Evolutionary conservation across 1,140 invertebrate species (phyloP), one percentile per base, ranked within the genome.

Genomic region (Aphelenchoides fujianensis): DNA sequence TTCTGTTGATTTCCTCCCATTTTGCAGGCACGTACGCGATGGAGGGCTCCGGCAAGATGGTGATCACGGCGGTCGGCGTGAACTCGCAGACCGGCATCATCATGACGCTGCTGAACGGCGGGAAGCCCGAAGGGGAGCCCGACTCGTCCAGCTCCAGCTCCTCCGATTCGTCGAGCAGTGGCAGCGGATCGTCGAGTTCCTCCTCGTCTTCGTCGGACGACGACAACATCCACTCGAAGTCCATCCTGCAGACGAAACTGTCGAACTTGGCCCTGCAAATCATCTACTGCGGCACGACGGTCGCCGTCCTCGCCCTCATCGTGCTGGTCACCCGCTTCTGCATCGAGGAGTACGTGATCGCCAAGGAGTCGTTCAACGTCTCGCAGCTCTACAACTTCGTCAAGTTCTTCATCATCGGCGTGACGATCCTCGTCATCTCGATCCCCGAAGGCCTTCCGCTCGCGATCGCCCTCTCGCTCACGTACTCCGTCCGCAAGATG

Each of bases 31-130:
- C 83, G 12, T 82, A 85, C 59, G 83, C 77, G 9, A 84, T 84
- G 84, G 83, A 84, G 70, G 83, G 83, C 32, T 77, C 74, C 31
- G 83, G 84, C 27, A 76, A 82, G 66, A 78, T 85, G 69, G 48
- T 84, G 54, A 70, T 84, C 53, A 84, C 82, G 16, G 83, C 83
- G 31, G 83, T 84, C 5, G 83, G 83, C 32, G 68, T 84, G 16
- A 84, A 84, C 68, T 85, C 84, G 28, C 83, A 84, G 71, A 85
- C 84, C 35, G 83, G 82, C 55, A 85, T 83, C 23, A 84, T 84
- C 52, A 85, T 85, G 82, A 80, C 79, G 23, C 41, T 83, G 5
- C 61, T 84, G 19, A 77, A 77, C 3, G 79, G 94, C 35, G 92
- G 93, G 34, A 82, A 82, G 59, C 53, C 37, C 53, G 55, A 62